Conservation (phyloP, 2,797 vertebrate species). For the Tarsius wallacei region DNA sequence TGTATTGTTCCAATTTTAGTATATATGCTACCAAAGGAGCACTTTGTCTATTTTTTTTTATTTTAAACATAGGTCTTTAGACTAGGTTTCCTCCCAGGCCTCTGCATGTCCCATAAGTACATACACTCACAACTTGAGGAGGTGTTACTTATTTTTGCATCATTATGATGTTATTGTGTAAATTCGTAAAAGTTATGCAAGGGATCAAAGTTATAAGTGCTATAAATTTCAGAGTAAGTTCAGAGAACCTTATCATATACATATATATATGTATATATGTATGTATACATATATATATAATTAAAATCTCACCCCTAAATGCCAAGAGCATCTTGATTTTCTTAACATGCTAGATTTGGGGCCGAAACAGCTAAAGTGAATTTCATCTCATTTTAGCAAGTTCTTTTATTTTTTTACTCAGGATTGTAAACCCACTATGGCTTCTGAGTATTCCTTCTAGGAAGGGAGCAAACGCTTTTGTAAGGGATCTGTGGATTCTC, state of each 20-base stretch:
- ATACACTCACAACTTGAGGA: neutral
- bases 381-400: slow-evolving; percentile 35
- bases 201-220: neutral
- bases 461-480: neutral
- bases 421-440: neutral
- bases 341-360: neutral
- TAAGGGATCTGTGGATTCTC: neutral
- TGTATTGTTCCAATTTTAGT: neutral
- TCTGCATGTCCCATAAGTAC: neutral
- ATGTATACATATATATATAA: neutral
- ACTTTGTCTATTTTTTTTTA: neutral
- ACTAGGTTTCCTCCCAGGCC: neutral
- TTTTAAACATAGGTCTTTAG: neutral
- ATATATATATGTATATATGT: neutral
- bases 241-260: neutral
- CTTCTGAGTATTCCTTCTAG: neutral
- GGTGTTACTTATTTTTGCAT: neutral
- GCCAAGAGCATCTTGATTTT: slow-evolving; percentile 20
- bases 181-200: neutral
- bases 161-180: neutral
- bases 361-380: neutral
- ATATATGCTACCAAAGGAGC: neutral
- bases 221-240: neutral
- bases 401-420: neutral
- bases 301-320: neutral